Percentiles rank a stretch among this genome's conserved stretches.
Evolutionary conservation across 2,888 invertebrate genomes (phyloP).

Genomic region (Melanostoma mellinum): DNA sequence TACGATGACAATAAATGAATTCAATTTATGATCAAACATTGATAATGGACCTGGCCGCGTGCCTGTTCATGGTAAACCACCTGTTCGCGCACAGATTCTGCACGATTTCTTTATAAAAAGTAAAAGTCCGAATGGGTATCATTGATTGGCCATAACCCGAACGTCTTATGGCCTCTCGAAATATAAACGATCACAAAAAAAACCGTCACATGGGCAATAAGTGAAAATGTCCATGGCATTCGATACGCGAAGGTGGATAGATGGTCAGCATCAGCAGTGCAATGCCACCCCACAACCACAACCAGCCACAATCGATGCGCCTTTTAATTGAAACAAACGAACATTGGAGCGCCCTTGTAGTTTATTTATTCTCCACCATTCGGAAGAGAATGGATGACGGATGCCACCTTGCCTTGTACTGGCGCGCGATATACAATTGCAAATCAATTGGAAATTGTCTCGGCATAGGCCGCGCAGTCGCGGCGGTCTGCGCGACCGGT

Average conservation of each 20-base stretch:
- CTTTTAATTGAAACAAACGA: constrained; percentile 49
- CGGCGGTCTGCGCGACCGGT: not conserved
- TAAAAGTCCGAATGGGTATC: constrained; percentile 57
- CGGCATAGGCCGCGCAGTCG: not conserved
- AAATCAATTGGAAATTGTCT: constrained; percentile 52
- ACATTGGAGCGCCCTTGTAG: constrained; percentile 58
- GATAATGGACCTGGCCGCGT: constrained; percentile 29
- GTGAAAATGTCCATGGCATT: constrained; percentile 57
- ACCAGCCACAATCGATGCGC: constrained; percentile 24
- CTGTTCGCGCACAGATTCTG: constrained; percentile 52
- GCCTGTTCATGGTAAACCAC: constrained; percentile 36
- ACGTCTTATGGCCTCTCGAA: constrained; percentile 28
- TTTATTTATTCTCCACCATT: constrained; percentile 14
- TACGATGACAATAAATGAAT: constrained; percentile 62
- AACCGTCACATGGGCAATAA: constrained; percentile 22
- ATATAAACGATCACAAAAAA: constrained; percentile 7
- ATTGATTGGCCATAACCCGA: constrained; percentile 52
- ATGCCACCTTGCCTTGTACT: constrained; percentile 23
- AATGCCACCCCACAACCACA: constrained; percentile 33
- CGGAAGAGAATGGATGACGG: constrained; percentile 58
- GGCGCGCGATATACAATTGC: constrained; percentile 23
- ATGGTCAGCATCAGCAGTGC: constrained; percentile 6
- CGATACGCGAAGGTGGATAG: constrained; percentile 58
- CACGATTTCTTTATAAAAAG: constrained; percentile 66
- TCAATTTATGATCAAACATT: constrained; percentile 58